Evolutionary conservation across 2,888 invertebrate species (phyloP), one percentile per base, ranked within the genome.

Genomic region (Hirtodrosophila confusa): DNA sequence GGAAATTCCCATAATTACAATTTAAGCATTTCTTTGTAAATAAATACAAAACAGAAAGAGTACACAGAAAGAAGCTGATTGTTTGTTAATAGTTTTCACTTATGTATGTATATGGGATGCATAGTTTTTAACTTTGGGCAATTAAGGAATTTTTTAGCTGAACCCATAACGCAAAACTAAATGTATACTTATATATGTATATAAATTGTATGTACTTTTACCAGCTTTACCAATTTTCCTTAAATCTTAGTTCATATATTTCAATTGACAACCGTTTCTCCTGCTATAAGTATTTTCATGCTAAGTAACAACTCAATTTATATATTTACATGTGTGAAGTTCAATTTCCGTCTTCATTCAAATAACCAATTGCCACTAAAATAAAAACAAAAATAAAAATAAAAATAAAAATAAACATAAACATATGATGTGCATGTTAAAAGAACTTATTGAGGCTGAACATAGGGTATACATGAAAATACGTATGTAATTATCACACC

Each of bases 211-310:
- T 27, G 23, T 41, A 56, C 39, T 8, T 33, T 31, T 31, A 45
- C 11, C 37, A 36, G 12, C 12, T 49, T 23, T 39, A 37, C 10
- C 11, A 41, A 10, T 11, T 37, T 5, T 17, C 10, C 12, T 45
- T 63, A 53, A 44, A 29, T 49, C 51, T 56, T 31, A 31, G 31
- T 31, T 8, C 31, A 39, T 43, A 43, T 23, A 37, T 35, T 43
- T 58, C 24, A 72, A 72, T 63, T 69, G 75, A 72, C 69, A 72
- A 75, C 50, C 54, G 41, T 69, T 64, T 47, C 24, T 60, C 33
- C 54, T 65, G 41, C 39, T 62, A 36, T 35, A 43, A 17, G 36
- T 69, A 36, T 39, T 11, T 45, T 68, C 11, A 44, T 53, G 39
- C 12, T 37, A 36, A 36, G 12, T 17, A 39, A 36, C 23, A 39